Base-by-base conservation (phyloP, 2,888 invertebrate genomes). In the Pristionchus entomophagus region DNA sequence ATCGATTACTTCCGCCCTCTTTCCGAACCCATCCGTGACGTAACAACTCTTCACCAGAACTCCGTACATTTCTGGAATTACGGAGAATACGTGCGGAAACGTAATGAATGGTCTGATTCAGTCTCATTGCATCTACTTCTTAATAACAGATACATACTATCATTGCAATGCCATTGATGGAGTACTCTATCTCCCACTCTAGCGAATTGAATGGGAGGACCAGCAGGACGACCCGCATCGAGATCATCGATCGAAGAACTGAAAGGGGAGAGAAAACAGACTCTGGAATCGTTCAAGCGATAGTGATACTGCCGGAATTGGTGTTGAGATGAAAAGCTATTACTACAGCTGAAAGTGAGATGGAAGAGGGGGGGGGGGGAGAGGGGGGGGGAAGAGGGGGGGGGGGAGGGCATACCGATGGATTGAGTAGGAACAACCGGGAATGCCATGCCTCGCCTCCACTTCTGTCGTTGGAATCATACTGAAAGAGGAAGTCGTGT, bases 391-490 rank as follows among this genome's bases (percentile, higher is more conserved):
- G 65, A 65, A 17, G 45, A 45, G 45, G 14, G 77, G n/a, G n/a
- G 17, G 77, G 12, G 77, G 35, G 35, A 35, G 41, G 19, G 6
- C 41, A 19, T 19, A 86, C 92, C 35, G 87, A 87, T 93, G 93
- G 56, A 93, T 94, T 29, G 91, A 91, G 88, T 93, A 93, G 12
- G 92, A 88, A 86, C 93, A 93, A 35, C 93, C 93, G 73, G 93
- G 93, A 26, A 93, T 92, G 2, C 92, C 91, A 85, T 93, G 93
- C 35, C 92, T 86, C 10, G 93, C 93, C 62, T 92, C 92, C 41
- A 93, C 90, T 86, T 93, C 93, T 0, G 93, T 93, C n/a, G 93
- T 94, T 26, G 93, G 93, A 35, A 93, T 92, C 93, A 92, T 92
- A 86, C 93, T 93, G 81, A 0, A 84, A 51, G n/a, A n/a, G n/a